Evolutionary conservation across 2,797 vertebrate genomes (phyloP).

Genomic region (Gallinago stenura): DNA sequence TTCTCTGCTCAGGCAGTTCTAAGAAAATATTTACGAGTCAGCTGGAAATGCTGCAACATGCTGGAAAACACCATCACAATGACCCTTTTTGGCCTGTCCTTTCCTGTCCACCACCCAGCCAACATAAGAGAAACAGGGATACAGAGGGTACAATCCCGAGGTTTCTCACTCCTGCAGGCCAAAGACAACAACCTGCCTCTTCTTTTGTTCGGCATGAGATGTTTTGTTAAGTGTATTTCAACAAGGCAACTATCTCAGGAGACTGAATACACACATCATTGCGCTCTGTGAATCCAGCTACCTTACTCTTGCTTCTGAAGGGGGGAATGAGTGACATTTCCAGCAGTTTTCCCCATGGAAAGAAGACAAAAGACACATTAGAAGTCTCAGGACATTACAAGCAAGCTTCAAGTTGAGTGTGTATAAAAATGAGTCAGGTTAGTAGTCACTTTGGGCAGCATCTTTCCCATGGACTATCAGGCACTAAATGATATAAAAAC

Average conservation of each 20-base stretch:
- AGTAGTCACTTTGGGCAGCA: not conserved
- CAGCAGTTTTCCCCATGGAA: not conserved
- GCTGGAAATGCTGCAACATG: not conserved
- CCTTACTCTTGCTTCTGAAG: not conserved
- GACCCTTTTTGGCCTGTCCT: not conserved
- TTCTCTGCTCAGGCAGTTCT: not conserved
- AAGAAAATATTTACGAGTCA: not conserved
- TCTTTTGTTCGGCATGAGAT: not conserved
- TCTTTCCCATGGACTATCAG: not conserved
- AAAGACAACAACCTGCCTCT: not conserved
- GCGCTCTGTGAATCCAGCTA: not conserved
- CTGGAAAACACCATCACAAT: not conserved
- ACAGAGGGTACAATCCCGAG: rapidly evolving
- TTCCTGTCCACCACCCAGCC: not conserved
- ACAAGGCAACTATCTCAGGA: not conserved
- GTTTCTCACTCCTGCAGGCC: not conserved
- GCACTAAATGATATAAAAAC: not conserved
- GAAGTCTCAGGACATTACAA: not conserved
- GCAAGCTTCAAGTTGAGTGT: not conserved
- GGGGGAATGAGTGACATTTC: not conserved
- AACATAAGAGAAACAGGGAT: not conserved
- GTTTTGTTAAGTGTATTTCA: not conserved
- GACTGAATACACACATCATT: not conserved
- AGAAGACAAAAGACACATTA: not conserved
- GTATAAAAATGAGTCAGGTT: not conserved